These are phyloP conservation scores for Talpa occidentalis DNA, from an alignment of 2,113 vertebrate species.

Conservation along the genomic window DNA sequence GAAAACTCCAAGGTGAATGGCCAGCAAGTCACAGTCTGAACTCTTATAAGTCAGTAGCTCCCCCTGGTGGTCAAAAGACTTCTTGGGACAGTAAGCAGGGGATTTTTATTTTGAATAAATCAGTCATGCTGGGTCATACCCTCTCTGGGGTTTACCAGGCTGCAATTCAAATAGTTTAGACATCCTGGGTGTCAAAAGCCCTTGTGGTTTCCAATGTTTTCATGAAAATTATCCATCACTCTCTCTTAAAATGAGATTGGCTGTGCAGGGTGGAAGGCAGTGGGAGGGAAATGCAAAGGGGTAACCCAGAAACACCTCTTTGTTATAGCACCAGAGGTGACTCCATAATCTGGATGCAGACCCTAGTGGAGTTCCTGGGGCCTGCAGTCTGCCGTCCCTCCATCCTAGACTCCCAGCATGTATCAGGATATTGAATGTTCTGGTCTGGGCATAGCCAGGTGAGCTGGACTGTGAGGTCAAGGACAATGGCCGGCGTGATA, in stretches of 20 bases:
- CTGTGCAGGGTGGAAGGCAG: background rate
- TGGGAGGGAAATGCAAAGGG: background rate
- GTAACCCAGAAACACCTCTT: background rate
- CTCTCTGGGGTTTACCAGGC: background rate
- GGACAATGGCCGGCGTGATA: background rate
- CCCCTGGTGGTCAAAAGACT: slow-evolving; percentile 68
- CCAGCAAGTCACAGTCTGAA: slow-evolving; percentile 16
- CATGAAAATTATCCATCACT: background rate
- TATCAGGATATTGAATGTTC: background rate
- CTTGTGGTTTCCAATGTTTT: background rate
- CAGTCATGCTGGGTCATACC: background rate
- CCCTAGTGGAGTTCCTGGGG: background rate
- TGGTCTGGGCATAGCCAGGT: background rate
- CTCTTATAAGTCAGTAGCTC: slow-evolving; percentile 68
- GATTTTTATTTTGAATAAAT: background rate
- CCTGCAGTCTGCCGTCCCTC: background rate
- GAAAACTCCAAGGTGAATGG: slow-evolving; percentile 62
- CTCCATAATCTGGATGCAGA: background rate
- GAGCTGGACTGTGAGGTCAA: background rate
- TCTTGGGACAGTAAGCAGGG: background rate
- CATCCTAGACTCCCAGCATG: background rate
- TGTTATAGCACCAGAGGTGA: background rate
- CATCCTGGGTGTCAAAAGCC: background rate
- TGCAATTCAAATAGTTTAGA: background rate
- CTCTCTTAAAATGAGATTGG: background rate